Evolutionary conservation across 1,140 invertebrate genomes (phyloP), one percentile per base, ranked within the genome.

Genomic region (Drosophila nebulosa): DNA sequence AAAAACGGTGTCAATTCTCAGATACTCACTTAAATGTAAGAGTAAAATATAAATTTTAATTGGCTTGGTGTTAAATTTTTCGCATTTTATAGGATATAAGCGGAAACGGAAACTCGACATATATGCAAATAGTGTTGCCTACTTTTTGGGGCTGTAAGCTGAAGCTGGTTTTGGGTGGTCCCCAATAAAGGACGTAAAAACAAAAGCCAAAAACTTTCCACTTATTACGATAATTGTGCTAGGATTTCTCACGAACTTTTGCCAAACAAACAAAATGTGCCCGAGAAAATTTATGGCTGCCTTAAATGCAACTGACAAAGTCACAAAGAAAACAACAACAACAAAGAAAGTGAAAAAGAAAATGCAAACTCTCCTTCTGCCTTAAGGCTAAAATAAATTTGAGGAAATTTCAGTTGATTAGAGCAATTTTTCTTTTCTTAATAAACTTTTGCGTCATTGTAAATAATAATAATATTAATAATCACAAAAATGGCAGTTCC

Each of bases 211-310:
- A 36, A 69, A 24, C 50, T 72, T 76, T 65, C 64, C n/a, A n/a
- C n/a, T n/a, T 64, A 80, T 85, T 84, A 85, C 77, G 68, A 76
- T 76, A 84, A 84, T 84, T 69, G 39, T 3, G 7, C 16, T 46
- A 68, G 64, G 53, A 60, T 85, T 64, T 84, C 57, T 63, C 26
- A 50, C 24, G 32, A 68, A 64, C 50, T 59, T 59, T 71, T 60
- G 42, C 16, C 55, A 50, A 27, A 32, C 52, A 64, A 63, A 64
- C 12, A 22, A 36, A 64, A 63, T 65, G 26, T 64, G 59, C 14
- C n/a, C 32, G 39, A 14, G 53, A 56, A 67, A 68, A 63, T 72
- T 72, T 64, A 67, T 76, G 64, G 57, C 26, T 60, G 32, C 57
- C 9, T 24, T 18, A 16, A 26, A 26, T 42, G 55, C 57, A 51